A percentile compares a stretch with the other conserved stretches of the same genome.
These are phyloP conservation scores for Karalla daura DNA, from an alignment of 2,797 vertebrate species.

Conservation along the genomic window DNA sequence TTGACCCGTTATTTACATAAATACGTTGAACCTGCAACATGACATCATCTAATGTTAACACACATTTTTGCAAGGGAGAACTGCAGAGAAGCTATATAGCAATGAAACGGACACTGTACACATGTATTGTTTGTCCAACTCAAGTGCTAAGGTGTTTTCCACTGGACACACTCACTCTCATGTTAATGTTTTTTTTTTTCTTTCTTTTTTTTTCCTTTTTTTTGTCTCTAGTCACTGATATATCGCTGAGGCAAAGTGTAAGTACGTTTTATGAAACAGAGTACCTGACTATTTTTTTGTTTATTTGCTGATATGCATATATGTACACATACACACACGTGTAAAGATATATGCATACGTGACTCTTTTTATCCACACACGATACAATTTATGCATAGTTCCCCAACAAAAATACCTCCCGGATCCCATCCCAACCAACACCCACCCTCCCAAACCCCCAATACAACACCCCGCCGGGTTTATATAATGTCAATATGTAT, in stretches of 20 bases:
- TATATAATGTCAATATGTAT: slow-evolving; percentile 94
- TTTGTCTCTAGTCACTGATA: slow-evolving; percentile 78
- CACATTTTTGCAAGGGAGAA: slow-evolving; percentile 99
- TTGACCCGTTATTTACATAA: slow-evolving; percentile 98
- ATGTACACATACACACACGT: slow-evolving; percentile 81
- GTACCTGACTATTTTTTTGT: slow-evolving; percentile 87
- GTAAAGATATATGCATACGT: slow-evolving; percentile 84
- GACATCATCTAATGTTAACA: slow-evolving; percentile 99
- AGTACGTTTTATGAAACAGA: slow-evolving; percentile 89
- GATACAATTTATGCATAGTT: slow-evolving; percentile 97
- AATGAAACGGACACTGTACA: slow-evolving; percentile 98
- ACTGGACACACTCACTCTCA: slow-evolving; percentile 83
- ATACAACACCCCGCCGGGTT: slow-evolving; percentile 74
- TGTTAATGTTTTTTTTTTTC: slow-evolving; percentile 65
- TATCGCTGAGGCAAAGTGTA: slow-evolving; percentile 97
- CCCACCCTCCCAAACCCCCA: slow-evolving; percentile 68
- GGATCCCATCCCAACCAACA: slow-evolving; percentile 65
- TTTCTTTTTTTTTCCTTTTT: slow-evolving; percentile 73
- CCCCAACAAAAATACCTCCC: slow-evolving; percentile 78
- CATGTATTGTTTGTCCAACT: slow-evolving; percentile 91
- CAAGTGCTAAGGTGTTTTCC: slow-evolving; percentile 92
- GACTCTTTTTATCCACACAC: slow-evolving; percentile 89
- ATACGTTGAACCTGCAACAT: slow-evolving; percentile 99
- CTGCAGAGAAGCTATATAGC: slow-evolving; percentile 97
- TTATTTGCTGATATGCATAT: slow-evolving; percentile 84